Evolutionary conservation across 2,113 vertebrate genomes (phyloP).

Genomic region (Neogobius melanostomus): DNA sequence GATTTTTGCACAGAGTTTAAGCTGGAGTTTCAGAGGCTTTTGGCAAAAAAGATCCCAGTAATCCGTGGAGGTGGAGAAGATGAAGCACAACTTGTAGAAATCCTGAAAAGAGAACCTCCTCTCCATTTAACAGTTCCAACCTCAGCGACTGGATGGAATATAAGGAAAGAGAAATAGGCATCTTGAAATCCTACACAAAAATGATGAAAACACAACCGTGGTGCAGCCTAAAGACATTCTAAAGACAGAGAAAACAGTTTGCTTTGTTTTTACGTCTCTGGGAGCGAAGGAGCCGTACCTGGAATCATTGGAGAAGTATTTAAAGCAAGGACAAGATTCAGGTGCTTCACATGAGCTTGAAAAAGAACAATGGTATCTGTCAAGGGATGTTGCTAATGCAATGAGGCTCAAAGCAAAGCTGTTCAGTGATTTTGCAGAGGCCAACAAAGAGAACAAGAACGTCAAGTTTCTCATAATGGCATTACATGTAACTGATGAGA

Average conservation of each 20-base stretch:
- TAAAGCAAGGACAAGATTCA: background rate
- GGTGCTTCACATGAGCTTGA: slow-evolving; percentile 5
- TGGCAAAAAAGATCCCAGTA: slow-evolving; percentile 33
- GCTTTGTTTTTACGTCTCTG: slow-evolving; percentile 52
- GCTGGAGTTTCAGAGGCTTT: slow-evolving; percentile 8
- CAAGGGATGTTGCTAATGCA: background rate
- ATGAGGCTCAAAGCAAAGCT: slow-evolving; percentile 19
- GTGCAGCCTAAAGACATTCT: background rate
- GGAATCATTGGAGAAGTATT: slow-evolving; percentile 28
- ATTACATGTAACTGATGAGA: slow-evolving; percentile 19
- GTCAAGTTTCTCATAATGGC: slow-evolving; percentile 20
- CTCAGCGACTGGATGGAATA: slow-evolving; percentile 45
- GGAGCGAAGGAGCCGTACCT: slow-evolving; percentile 32
- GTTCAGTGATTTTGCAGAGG: slow-evolving; percentile 46
- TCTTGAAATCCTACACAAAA: slow-evolving; percentile 11
- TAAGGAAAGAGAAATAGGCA: slow-evolving; percentile 38
- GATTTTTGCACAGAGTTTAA: slow-evolving; percentile 30
- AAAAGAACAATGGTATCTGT: slow-evolving; percentile 35
- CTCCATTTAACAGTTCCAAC: slow-evolving; percentile 23
- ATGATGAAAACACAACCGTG: slow-evolving; percentile 33
- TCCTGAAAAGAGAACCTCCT: background rate
- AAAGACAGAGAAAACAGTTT: slow-evolving; percentile 14
- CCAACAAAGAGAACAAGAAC: slow-evolving; percentile 34
- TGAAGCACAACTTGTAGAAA: slow-evolving; percentile 30
- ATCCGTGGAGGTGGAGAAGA: slow-evolving; percentile 49